Percentiles rank a stretch among this genome's conserved stretches.
These are phyloP conservation scores for Crotalus viridis DNA, from an alignment of 2,113 vertebrate genomes.

Conservation along the genomic window DNA sequence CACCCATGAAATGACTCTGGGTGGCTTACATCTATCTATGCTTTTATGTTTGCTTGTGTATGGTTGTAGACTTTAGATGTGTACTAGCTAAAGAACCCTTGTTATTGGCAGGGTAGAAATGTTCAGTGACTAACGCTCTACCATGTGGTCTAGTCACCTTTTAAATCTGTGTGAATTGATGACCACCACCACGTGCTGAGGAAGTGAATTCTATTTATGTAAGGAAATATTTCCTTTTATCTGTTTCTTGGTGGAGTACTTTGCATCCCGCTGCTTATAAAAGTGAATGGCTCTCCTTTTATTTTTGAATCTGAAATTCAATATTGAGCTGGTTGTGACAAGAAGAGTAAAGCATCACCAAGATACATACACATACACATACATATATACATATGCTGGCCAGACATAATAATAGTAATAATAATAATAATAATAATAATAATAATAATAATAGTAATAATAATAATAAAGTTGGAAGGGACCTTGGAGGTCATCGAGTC, in stretches of 20 bases:
- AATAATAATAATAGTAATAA: no score
- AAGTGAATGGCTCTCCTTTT: slow-evolving; percentile 45
- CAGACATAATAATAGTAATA: slow-evolving; percentile 59
- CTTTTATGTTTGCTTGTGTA: background rate
- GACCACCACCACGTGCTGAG: background rate
- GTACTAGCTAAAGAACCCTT: background rate
- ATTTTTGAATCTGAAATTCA: slow-evolving; percentile 61
- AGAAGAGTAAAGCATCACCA: slow-evolving; percentile 72
- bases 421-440: no score
- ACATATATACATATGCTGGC: slow-evolving; percentile 43
- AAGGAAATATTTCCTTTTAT: background rate
- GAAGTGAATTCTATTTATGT: background rate
- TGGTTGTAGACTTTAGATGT: background rate
- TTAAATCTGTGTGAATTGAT: background rate
- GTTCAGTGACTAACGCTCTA: background rate
- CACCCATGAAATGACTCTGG: no score
- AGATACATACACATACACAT: slow-evolving; percentile 1
- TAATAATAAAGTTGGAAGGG: no score
- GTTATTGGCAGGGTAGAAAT: background rate
- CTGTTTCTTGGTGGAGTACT: background rate
- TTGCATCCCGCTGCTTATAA: slow-evolving; percentile 39
- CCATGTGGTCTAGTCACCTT: background rate
- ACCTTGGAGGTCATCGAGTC: no score
- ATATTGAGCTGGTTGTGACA: slow-evolving; percentile 59
- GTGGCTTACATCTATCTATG: no score